Evolutionary conservation across 2,113 vertebrate species (phyloP).

Genomic region (Euleptes europaea): DNA sequence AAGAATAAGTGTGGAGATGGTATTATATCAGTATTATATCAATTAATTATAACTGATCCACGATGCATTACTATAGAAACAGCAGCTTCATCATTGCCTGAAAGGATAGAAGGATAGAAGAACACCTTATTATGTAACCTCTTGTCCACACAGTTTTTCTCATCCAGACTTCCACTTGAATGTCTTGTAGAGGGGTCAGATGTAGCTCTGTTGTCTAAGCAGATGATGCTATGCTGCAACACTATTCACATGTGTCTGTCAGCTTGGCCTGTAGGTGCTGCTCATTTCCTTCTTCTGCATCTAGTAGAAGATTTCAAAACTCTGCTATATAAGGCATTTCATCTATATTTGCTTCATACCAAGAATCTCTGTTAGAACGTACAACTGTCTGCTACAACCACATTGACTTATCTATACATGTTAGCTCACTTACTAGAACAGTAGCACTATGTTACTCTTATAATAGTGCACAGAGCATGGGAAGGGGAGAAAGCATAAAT

Average conservation of each 20-base stretch:
- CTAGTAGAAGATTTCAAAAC: neutral
- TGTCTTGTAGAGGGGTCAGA: neutral
- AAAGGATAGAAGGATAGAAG: neutral
- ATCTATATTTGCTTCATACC: accelerated
- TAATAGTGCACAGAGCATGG: neutral
- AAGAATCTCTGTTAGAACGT: neutral
- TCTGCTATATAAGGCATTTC: neutral
- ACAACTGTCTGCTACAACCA: neutral
- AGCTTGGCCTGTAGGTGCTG: neutral
- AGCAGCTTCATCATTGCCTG: neutral
- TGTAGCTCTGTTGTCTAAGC: neutral
- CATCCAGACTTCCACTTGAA: neutral
- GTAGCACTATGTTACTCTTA: neutral
- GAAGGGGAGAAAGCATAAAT: no score
- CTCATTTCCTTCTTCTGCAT: constrained; percentile 9
- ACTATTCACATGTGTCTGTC: neutral
- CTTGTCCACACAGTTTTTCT: neutral
- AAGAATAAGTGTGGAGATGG: neutral
- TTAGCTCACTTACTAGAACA: neutral
- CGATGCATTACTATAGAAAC: neutral
- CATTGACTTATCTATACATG: neutral
- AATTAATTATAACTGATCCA: neutral
- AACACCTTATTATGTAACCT: neutral
- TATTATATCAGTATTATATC: neutral
- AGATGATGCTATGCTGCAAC: neutral